Evolutionary conservation across 2,888 invertebrate genomes (phyloP).

Genomic region (Elegia similella): DNA sequence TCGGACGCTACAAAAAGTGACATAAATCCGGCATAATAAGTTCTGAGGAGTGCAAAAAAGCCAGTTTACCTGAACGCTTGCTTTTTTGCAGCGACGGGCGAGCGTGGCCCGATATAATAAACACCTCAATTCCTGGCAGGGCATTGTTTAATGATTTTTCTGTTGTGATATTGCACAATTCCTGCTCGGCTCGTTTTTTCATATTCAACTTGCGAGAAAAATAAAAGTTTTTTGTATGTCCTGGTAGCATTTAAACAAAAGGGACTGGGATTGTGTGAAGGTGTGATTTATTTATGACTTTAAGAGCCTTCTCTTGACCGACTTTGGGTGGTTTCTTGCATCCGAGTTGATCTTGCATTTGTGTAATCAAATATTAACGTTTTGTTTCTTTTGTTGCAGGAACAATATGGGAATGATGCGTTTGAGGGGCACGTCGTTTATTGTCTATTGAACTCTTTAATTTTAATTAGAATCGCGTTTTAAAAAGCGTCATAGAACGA

Average conservation of each 20-base stretch:
- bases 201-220: conserved; percentile 62
- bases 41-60: conserved; percentile 66
- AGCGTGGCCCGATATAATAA: conserved; percentile 73
- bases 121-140: conserved; percentile 80
- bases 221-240: conserved; percentile 70
- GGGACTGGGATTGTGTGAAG: conserved; percentile 68
- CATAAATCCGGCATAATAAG: conserved; percentile 81
- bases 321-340: conserved; percentile 62
- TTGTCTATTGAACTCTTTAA: conserved; percentile 41
- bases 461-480: conserved; percentile 45
- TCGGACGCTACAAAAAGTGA: conserved; percentile 77
- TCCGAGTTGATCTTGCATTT: conserved; percentile 41
- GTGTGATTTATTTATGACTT: conserved; percentile 80
- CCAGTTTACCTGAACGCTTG: conserved; percentile 67
- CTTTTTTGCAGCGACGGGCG: conserved; percentile 64
- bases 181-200: conserved; percentile 63
- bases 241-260: conserved; percentile 81
- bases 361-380: conserved; percentile 45
- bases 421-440: conserved; percentile 41
- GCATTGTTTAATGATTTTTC: conserved; percentile 79
- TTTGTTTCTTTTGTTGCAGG: conserved; percentile 71
- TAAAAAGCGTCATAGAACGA: conserved; percentile 57
- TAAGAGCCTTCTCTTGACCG: conserved; percentile 67
- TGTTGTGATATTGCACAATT: conserved; percentile 81
- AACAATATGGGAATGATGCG: conserved; percentile 64